Evolutionary conservation across 2,797 vertebrate species (phyloP), one percentile per base, ranked within the genome.

Genomic region (Eurystomus glaucurus): DNA sequence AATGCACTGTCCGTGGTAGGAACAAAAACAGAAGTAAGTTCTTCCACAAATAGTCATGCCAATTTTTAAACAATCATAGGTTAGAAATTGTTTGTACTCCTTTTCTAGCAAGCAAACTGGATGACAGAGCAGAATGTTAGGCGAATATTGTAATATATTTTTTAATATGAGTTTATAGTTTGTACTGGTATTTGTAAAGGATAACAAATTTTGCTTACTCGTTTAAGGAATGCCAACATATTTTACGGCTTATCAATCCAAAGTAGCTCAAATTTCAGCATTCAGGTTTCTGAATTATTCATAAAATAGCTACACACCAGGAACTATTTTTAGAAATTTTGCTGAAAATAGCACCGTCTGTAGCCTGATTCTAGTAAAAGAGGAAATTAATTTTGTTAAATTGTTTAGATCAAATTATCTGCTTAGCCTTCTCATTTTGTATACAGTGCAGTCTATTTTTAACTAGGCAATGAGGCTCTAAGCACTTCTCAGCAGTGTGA

Each of bases 281-380:
- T 74, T 70, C 50, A 28, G 9, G 14, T 81, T 78, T 90, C 26
- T 90, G 77, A 86, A 65, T 78, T 94, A 86, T 69, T 93, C 80
- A 87, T 81, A 76, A 72, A 90, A 81, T 26, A 90, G 57, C 37
- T 72, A 48, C 51, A 68, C 31, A 80, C 3, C 75, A 85, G 35
- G 33, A 91, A 58, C 62, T 94, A 77, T 95, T 88, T 95, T 54
- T 69, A 90, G 85, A 92, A 88, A 65, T 5, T 20, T 65, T 93
- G 61, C 71, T 84, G 69, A 84, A 95, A 97, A 95, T 58, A 93
- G 50, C 37, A 69, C 11, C 88, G 28, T 46, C 82, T 86, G n/a
- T 52, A 71, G 41, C 71, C 29, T 65, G 54, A 54, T 61, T 93
- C 54, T 79, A 72, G 50, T 86, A 69, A 81, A 88, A 93, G 39